phyloP scores from a whole-genome alignment of 2,113 vertebrate genomes.

The Speoplatyrhinus poulsoni region DNA sequence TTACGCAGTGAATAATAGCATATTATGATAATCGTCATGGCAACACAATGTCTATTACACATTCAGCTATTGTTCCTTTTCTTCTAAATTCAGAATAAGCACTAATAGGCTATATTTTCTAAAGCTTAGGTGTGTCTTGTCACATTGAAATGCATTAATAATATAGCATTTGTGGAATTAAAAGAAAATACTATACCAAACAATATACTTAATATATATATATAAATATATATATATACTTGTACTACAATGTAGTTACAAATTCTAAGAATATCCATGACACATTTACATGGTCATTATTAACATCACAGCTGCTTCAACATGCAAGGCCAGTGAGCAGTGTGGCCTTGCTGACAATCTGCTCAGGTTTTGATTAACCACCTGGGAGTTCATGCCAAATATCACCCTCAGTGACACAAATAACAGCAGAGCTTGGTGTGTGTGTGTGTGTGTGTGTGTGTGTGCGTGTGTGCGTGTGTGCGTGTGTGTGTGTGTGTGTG shows the following conservation, averaged over 20 bases:
- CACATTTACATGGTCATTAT: conserved; percentile 50
- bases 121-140: no score
- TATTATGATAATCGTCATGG: no score
- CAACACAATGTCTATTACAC: neutral
- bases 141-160: no score
- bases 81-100: no score
- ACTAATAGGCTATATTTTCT: no score
- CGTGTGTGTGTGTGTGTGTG: conserved; percentile 40
- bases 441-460: conserved; percentile 40
- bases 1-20: no score
- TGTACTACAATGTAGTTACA: neutral
- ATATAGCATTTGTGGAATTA: no score
- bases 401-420: conserved; percentile 68
- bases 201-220: neutral
- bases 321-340: conserved; percentile 31
- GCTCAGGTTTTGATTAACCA: conserved; percentile 69
- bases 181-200: neutral
- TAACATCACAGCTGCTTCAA: conserved; percentile 37
- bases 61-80: neutral
- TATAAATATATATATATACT: neutral
- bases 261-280: conserved; percentile 37
- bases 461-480: conserved; percentile 39
- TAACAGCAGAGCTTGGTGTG: conserved; percentile 40
- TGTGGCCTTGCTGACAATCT: conserved; percentile 54
- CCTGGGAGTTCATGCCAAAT: conserved; percentile 68